Evolutionary conservation across 2,888 invertebrate species (phyloP).

Genomic region (Abrostola triplasia): DNA sequence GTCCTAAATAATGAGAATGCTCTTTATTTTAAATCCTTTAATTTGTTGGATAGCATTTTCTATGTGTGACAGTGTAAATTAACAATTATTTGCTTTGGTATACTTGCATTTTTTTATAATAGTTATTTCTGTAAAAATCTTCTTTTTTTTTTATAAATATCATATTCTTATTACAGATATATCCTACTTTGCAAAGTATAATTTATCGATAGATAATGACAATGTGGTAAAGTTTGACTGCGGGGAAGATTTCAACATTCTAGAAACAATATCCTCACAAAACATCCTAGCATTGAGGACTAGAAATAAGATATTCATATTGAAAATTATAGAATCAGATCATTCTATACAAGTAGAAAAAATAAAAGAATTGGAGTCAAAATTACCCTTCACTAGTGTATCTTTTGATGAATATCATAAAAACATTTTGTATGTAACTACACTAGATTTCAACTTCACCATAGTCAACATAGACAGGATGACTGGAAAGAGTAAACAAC

Average conservation of each 20-base stretch:
- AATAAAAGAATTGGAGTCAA: constrained; percentile 72
- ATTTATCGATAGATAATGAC: constrained; percentile 59
- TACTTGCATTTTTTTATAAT: neutral
- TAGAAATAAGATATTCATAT: constrained; percentile 72
- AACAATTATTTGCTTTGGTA: no score
- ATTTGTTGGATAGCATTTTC: no score
- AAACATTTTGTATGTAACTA: constrained; percentile 77
- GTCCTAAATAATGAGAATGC: no score
- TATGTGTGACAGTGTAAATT: no score
- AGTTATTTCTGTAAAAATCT: no score
- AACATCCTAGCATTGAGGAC: constrained; percentile 77
- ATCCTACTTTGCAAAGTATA: constrained; percentile 67
- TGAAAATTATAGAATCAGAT: constrained; percentile 66
- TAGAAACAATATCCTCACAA: constrained; percentile 76
- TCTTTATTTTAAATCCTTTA: no score
- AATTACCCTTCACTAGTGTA: constrained; percentile 77
- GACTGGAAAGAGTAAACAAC: constrained; percentile 68
- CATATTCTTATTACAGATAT: constrained; percentile 69
- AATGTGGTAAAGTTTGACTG: constrained; percentile 67
- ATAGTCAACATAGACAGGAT: constrained; percentile 80
- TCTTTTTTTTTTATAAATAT: no score
- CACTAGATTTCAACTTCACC: constrained; percentile 70
- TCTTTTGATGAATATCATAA: constrained; percentile 78
- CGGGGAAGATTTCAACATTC: constrained; percentile 68
- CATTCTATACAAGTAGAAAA: constrained; percentile 64